Conservation (phyloP, 2,113 vertebrate species). For the rabbit (Oryctolagus cuniculus) region DNA sequence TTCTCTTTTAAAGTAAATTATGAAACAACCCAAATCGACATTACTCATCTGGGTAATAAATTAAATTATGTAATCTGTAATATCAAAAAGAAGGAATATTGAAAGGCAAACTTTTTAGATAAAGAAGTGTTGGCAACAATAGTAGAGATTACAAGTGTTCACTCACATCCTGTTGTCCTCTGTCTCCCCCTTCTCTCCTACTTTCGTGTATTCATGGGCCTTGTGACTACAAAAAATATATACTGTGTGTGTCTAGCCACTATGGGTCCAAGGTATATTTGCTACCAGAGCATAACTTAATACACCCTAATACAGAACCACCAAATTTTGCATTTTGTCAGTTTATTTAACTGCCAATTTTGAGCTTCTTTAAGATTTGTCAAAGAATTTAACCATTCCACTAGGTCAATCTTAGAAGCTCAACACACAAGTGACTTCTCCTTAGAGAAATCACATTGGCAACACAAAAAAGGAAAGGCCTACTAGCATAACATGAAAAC, state of each 20-base stretch:
- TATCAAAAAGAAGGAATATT: conserved; percentile 13
- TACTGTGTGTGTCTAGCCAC: background rate
- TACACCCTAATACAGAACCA: background rate
- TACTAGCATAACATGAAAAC: conserved; percentile 38
- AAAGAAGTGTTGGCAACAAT: background rate
- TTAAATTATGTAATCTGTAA: conserved; percentile 35
- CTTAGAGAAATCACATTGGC: conserved; percentile 50
- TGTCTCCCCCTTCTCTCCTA: background rate
- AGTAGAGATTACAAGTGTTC: background rate
- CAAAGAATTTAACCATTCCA: background rate
- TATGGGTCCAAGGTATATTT: background rate
- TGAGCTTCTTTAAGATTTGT: conserved; percentile 10
- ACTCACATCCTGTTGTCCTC: background rate
- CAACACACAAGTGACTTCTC: background rate
- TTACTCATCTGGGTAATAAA: conserved; percentile 57
- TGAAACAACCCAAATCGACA: conserved; percentile 13
- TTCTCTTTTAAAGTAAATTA: conserved; percentile 67
- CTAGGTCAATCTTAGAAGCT: background rate
- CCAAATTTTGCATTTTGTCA: background rate
- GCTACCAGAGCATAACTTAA: background rate
- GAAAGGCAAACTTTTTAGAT: conserved; percentile 14
- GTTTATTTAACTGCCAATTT: conserved; percentile 2
- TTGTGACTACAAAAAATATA: background rate
- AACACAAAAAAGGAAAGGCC: conserved; percentile 48
- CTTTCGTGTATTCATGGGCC: background rate